These are phyloP conservation scores for Penaeus chinensis DNA, from an alignment of 1,140 invertebrate species.

Conservation along the genomic window DNA sequence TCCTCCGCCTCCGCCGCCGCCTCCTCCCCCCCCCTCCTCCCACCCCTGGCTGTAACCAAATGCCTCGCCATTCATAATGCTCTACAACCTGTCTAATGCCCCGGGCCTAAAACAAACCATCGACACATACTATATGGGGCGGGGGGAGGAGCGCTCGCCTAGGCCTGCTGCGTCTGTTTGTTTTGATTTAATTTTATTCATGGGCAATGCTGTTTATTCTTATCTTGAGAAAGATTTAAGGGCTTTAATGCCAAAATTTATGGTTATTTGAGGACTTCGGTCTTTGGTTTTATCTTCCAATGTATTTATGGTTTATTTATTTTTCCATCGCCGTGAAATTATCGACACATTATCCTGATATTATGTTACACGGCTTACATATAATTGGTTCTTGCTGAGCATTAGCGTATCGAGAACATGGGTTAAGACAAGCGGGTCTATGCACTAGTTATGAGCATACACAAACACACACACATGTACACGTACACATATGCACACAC, in stretches of 20 bases:
- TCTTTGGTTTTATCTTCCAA: too few species aligned
- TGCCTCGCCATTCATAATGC: slow-evolving; percentile 35
- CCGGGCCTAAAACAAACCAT: slow-evolving; percentile 39
- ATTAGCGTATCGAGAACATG: too few species aligned
- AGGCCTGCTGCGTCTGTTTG: slow-evolving; percentile 20
- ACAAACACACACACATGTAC: not conserved
- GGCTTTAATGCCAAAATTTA: not conserved
- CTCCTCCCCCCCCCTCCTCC: not conserved
- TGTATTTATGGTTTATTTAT: too few species aligned
- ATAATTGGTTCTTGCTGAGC: too few species aligned
- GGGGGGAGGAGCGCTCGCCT: not conserved
- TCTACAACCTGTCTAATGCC: slow-evolving; percentile 35
- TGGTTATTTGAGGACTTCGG: too few species aligned
- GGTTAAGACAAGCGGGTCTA: too few species aligned
- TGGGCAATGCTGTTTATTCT: slow-evolving; percentile 32
- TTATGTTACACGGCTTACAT: too few species aligned
- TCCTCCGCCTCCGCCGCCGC: not conserved
- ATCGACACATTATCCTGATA: too few species aligned
- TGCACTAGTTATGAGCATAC: too few species aligned
- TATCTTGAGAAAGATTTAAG: slow-evolving; percentile 25
- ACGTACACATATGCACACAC: not conserved
- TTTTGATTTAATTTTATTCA: slow-evolving; percentile 43
- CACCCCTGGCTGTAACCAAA: slow-evolving; percentile 14
- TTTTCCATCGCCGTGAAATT: too few species aligned
- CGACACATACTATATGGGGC: slow-evolving; percentile 30